phyloP scores from a whole-genome alignment of 1,140 invertebrate genomes.

The Leptoteleia sp. region DNA sequence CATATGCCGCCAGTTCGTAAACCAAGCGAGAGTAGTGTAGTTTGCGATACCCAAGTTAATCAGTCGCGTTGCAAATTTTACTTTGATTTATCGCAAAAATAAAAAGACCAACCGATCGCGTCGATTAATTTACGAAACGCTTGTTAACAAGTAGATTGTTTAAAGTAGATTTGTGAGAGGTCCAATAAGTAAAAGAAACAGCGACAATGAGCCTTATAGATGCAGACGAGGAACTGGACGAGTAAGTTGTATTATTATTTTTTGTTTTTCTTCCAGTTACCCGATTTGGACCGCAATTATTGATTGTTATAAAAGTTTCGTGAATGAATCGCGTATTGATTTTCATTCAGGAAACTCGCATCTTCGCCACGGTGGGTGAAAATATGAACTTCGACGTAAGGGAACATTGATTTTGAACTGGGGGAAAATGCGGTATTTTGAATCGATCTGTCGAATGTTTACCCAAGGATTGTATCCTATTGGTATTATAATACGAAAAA shows the following conservation, averaged over 20 bases:
- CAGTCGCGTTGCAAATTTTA: slow-evolving; percentile 5
- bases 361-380: not conserved
- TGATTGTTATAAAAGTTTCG: slow-evolving; percentile 5
- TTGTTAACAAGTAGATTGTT: not conserved
- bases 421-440: slow-evolving; percentile 1
- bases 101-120: no score
- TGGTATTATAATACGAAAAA: slow-evolving; percentile 3
- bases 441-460: slow-evolving; percentile 10
- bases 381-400: not conserved
- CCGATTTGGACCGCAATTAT: no score
- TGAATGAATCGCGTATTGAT: slow-evolving; percentile 30
- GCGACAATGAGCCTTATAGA: slow-evolving; percentile 53
- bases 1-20: slow-evolving; percentile 45
- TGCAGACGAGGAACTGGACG: slow-evolving; percentile 51
- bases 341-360: slow-evolving; percentile 17
- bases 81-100: not conserved
- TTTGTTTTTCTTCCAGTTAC: not conserved
- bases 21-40: slow-evolving; percentile 36
- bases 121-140: no score
- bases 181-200: no score
- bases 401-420: slow-evolving; percentile 3
- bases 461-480: no score
- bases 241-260: no score
- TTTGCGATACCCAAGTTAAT: slow-evolving; percentile 5
- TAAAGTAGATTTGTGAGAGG: slow-evolving; percentile 1